These are phyloP conservation scores for Thunnus maccoyii DNA, from an alignment of 2,113 vertebrate genomes.

Conservation along the genomic window DNA sequence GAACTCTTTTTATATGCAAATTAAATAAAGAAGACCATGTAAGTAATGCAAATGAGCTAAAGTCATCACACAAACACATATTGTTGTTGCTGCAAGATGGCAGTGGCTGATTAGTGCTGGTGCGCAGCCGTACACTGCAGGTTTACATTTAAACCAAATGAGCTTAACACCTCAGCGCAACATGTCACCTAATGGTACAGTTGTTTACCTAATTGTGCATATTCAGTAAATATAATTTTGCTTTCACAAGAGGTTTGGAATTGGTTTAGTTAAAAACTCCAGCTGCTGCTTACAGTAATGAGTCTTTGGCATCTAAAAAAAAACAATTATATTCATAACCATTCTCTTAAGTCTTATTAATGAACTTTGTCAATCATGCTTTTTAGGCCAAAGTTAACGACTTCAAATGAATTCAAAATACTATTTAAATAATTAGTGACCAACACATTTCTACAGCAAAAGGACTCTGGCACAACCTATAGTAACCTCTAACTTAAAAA, in stretches of 20 bases:
- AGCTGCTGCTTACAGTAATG: neutral
- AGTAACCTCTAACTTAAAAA: no score
- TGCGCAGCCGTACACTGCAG: neutral
- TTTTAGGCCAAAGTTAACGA: conserved; percentile 11
- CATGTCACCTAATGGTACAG: neutral
- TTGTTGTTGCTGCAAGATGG: neutral
- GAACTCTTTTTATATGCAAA: conserved; percentile 48
- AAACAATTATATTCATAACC: neutral
- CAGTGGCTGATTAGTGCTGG: conserved; percentile 11
- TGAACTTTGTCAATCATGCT: conserved; percentile 37
- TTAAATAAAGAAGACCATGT: neutral
- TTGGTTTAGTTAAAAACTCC: neutral
- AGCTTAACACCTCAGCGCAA: neutral
- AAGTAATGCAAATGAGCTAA: conserved; percentile 24
- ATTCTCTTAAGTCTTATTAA: conserved; percentile 43
- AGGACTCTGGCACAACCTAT: no score
- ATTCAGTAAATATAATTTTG: neutral
- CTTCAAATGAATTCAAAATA: neutral
- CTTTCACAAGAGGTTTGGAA: neutral
- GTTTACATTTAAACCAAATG: conserved; percentile 10
- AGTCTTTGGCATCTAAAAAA: neutral
- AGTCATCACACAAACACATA: conserved; percentile 31
- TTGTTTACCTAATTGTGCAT: neutral
- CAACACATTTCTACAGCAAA: neutral
- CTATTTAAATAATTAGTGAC: conserved; percentile 8